These are phyloP conservation scores for Ormyrus pomaceus DNA, from an alignment of 2,888 invertebrate species.

Conservation along the genomic window DNA sequence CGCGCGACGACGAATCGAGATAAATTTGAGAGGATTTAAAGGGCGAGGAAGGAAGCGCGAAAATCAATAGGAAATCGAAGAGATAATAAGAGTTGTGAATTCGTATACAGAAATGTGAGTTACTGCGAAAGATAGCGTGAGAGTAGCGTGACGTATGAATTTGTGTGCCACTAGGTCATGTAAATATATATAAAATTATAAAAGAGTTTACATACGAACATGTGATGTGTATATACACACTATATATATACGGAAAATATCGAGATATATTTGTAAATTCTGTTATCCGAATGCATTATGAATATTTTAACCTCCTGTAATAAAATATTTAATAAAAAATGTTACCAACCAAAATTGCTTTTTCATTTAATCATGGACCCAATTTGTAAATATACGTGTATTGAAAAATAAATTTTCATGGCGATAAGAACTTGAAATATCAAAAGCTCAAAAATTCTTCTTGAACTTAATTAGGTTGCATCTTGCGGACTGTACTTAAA, in stretches of 20 bases:
- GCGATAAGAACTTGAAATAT: no score
- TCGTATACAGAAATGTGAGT: slow-evolving; percentile 15
- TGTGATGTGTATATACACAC: slow-evolving; percentile 70
- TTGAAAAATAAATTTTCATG: no score
- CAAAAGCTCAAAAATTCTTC: no score
- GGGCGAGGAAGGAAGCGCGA: slow-evolving; percentile 3
- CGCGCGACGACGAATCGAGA: slow-evolving; percentile 22
- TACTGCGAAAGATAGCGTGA: slow-evolving; percentile 12
- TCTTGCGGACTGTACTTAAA: no score
- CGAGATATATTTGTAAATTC: slow-evolving; percentile 75
- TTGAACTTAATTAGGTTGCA: no score
- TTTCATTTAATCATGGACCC: no score
- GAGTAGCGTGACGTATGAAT: slow-evolving; percentile 46
- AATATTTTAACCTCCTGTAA: slow-evolving; percentile 75
- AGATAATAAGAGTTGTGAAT: slow-evolving; percentile 43
- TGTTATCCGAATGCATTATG: slow-evolving; percentile 73
- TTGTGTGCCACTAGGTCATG: slow-evolving; percentile 70
- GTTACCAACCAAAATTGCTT: slow-evolving; percentile 68
- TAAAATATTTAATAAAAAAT: slow-evolving; percentile 74
- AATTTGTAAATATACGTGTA: no score
- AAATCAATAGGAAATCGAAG: slow-evolving; percentile 42
- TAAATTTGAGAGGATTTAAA: slow-evolving; percentile 1
- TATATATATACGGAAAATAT: slow-evolving; percentile 60
- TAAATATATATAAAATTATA: slow-evolving; percentile 67
- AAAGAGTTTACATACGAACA: slow-evolving; percentile 68